phyloP scores from a whole-genome alignment of 2,888 invertebrate species.

The Cantharis nigra region DNA sequence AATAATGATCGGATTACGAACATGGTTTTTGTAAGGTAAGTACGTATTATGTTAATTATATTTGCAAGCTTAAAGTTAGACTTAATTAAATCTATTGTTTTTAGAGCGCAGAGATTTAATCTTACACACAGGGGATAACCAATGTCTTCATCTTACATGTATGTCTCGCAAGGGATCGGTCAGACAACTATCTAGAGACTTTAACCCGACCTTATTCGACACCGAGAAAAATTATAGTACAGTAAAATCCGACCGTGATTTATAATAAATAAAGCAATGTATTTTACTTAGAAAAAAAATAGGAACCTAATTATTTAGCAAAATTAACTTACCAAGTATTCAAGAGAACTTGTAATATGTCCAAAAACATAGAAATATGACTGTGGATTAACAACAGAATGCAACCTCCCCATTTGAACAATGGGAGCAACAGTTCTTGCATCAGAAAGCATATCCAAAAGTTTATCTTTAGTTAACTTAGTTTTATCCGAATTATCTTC shows the following conservation, averaged over 20 bases:
- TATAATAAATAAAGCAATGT: conserved; percentile 7
- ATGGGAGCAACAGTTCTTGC: conserved; percentile 84
- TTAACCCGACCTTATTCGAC: conserved; percentile 25
- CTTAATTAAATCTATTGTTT: not conserved
- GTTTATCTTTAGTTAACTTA: conserved; percentile 64
- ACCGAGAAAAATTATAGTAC: conserved; percentile 40
- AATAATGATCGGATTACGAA: too few species aligned
- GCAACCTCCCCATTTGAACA: conserved; percentile 75
- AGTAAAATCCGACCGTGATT: conserved; percentile 41
- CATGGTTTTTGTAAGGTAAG: not conserved
- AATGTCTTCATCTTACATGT: conserved; percentile 44
- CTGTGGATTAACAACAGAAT: conserved; percentile 73
- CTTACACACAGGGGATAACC: conserved; percentile 44
- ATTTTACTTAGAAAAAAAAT: not conserved
- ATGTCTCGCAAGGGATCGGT: conserved; percentile 39
- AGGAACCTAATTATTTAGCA: not conserved
- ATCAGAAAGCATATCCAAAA: conserved; percentile 88
- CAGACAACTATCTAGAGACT: conserved; percentile 37
- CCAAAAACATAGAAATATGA: conserved; percentile 89
- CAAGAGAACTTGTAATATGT: conserved; percentile 80
- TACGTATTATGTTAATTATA: not conserved
- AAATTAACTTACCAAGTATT: conserved; percentile 71
- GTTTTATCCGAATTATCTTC: conserved; percentile 43
- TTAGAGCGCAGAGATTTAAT: conserved; percentile 32
- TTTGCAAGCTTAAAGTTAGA: not conserved